Conservation (phyloP, 1,140 invertebrate genomes). For the Zaprionus kolodkinae region DNA sequence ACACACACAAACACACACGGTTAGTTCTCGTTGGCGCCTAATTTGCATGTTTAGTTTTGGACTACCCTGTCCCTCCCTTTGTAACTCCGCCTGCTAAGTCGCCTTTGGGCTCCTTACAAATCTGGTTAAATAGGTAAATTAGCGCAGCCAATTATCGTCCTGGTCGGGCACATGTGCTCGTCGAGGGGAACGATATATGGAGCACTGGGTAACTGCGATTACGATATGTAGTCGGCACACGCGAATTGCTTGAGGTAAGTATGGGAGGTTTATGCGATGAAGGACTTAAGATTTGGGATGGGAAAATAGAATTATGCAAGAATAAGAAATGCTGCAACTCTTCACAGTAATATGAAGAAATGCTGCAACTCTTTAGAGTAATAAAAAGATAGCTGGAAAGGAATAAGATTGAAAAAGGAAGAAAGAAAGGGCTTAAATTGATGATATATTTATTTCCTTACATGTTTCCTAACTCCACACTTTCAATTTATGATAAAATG, state of each 20-base stretch:
- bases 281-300: too few species aligned
- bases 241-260: conserved; percentile 8
- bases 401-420: too few species aligned
- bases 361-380: too few species aligned
- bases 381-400: too few species aligned
- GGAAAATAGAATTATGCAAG: background rate
- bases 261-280: conserved; percentile 13
- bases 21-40: conserved; percentile 38
- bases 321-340: too few species aligned
- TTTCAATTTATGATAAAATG: too few species aligned
- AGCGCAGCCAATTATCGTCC: conserved; percentile 69
- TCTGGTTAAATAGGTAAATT: conserved; percentile 80
- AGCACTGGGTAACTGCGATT: conserved; percentile 45
- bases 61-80: background rate
- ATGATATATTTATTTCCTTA: too few species aligned
- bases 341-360: too few species aligned
- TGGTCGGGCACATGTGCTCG: conserved; percentile 20
- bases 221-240: conserved; percentile 36
- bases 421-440: too few species aligned
- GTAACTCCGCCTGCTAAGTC: background rate
- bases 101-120: conserved; percentile 37
- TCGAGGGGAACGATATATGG: conserved; percentile 37
- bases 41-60: conserved; percentile 57
- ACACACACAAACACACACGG: conserved; percentile 44
- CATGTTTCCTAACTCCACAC: too few species aligned